Evolutionary conservation across 2,797 vertebrate genomes (phyloP).

Genomic region (Hafferia zeledoni): DNA sequence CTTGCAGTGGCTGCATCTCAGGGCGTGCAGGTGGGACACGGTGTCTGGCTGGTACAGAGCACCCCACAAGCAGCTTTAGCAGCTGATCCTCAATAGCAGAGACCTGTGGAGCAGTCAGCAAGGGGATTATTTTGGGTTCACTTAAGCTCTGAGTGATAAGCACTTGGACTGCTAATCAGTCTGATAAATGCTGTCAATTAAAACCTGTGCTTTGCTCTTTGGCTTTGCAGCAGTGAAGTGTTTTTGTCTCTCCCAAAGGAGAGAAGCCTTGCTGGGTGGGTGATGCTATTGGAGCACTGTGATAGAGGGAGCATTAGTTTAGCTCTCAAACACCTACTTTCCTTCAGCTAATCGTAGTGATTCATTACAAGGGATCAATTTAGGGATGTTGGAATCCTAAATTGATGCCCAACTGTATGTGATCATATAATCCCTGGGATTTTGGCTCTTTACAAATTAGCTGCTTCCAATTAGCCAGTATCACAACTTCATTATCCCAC

Average conservation of each 20-base stretch:
- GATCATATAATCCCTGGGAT: background rate
- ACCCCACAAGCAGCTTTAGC: background rate
- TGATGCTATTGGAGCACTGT: background rate
- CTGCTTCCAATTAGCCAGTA: background rate
- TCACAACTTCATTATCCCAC: background rate
- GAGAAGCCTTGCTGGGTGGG: background rate
- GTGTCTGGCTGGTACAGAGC: background rate
- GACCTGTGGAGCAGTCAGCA: background rate
- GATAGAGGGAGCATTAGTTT: background rate
- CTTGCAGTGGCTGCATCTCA: background rate
- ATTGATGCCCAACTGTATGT: background rate
- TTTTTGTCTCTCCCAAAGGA: background rate
- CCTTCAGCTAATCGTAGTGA: background rate
- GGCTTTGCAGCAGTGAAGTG: background rate
- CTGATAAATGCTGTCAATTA: constrained; percentile 23
- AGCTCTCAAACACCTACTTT: background rate
- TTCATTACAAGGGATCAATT: background rate
- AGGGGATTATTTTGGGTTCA: constrained; percentile 29
- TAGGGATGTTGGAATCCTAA: background rate
- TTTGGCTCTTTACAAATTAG: background rate
- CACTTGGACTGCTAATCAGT: constrained; percentile 38
- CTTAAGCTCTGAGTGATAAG: constrained; percentile 16
- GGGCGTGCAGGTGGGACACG: background rate
- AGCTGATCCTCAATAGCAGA: background rate
- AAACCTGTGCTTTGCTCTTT: background rate